Evolutionary conservation across 2,797 vertebrate genomes (phyloP), one percentile per base, ranked within the genome.

Genomic region (Lemur catta): DNA sequence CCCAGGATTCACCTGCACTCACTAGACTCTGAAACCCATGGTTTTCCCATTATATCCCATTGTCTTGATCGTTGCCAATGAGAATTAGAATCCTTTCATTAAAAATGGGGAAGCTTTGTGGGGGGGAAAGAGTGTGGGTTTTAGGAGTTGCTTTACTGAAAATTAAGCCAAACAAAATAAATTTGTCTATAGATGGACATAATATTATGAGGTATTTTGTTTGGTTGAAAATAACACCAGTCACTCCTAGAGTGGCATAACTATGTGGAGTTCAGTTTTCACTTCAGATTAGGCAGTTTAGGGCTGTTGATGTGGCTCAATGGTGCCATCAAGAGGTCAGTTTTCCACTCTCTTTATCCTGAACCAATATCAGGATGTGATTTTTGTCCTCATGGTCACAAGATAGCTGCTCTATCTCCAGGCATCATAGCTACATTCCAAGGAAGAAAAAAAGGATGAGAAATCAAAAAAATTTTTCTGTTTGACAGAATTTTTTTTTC

Each of bases 221-320:
- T 63, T 13, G 33, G 9, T 2, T n/a, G 50, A 12, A 63, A 52
- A 22, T 59, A 17, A 55, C 24, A 24, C 48, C 18, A 7, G 0
- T 71, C 22, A 52, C 30, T 82, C 33, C 43, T 15, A 48, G 2
- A 2, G 13, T 0, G 8, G 4, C 50, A 22, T 28, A 59, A 41
- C 11, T 6, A 20, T 6, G 11, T 38, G 59, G 41, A 33, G 46
- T 41, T 84, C 43, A 9, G 52, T 46, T 24, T 63, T n/a, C 84
- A 20, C 24, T 6, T 20, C 33, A 28, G 24, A 82, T 7, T 2
- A 12, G 41, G 26, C 10, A 50, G 26, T 18, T 24, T 30, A 43
- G 7, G 18, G 43, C 59, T 20, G 0, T 4, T 26, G 3, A 6
- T 17, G 1, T 26, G 22, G 26, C 52, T 55, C 30, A 46, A 0